Evolutionary conservation across 2,888 invertebrate species (phyloP).

Genomic region (Erannis defoliaria): DNA sequence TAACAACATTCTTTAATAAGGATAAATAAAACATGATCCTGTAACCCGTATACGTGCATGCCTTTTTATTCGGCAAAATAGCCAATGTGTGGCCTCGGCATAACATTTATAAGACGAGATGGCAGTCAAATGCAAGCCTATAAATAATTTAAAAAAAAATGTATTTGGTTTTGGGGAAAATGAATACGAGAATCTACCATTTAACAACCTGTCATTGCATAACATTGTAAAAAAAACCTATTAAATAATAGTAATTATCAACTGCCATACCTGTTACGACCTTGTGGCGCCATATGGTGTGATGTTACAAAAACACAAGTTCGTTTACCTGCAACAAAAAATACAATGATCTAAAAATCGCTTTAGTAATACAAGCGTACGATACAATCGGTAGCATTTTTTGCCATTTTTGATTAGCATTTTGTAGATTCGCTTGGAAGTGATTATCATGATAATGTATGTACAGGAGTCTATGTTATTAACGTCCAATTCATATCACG

Average conservation of each 20-base stretch:
- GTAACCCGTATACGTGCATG: no score
- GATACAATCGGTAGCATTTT: conserved; percentile 41
- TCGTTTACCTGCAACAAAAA: conserved; percentile 52
- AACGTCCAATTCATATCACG: background rate
- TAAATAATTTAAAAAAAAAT: background rate
- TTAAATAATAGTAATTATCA: conserved; percentile 29
- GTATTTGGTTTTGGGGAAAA: no score
- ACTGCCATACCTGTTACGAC: conserved; percentile 23
- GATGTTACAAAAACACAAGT: conserved; percentile 43
- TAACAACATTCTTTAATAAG: background rate
- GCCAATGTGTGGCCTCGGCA: no score
- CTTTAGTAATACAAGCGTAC: conserved; percentile 31
- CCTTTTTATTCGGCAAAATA: no score
- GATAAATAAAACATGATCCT: no score
- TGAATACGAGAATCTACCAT: no score
- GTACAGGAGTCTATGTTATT: background rate
- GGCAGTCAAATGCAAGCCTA: no score
- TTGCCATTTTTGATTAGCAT: conserved; percentile 43
- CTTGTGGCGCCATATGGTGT: conserved; percentile 36
- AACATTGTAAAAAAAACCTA: conserved; percentile 4
- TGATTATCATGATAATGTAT: conserved; percentile 3
- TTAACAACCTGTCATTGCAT: conserved; percentile 3
- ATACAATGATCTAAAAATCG: conserved; percentile 43
- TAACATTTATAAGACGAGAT: no score
- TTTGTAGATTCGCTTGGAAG: conserved; percentile 22